A percentile compares a stretch with the other conserved stretches of the same genome.
Conservation (phyloP, 2,113 vertebrate species). For the Hippoglossus stenolepis region DNA sequence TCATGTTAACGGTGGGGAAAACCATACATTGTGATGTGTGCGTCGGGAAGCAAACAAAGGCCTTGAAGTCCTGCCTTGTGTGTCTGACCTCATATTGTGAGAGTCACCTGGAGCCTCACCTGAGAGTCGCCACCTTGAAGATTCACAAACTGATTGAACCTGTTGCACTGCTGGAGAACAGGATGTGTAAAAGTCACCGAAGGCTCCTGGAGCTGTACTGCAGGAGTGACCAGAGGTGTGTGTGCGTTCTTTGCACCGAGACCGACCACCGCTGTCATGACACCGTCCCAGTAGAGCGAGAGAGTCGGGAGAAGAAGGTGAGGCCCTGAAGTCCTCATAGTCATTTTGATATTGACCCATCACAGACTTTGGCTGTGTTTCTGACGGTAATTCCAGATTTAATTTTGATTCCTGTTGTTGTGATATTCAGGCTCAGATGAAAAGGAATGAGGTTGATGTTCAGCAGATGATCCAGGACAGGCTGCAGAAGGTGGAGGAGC, state of each 20-base stretch:
- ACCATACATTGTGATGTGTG: slow-evolving; percentile 81
- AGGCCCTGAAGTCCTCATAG: not conserved
- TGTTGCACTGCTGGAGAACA: slow-evolving; percentile 68
- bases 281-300: slow-evolving; percentile 76
- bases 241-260: slow-evolving; percentile 81
- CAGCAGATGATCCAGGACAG: slow-evolving; percentile 80
- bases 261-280: slow-evolving; percentile 74
- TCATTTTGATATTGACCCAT: not conserved
- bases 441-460: slow-evolving; percentile 62
- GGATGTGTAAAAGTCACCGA: slow-evolving; percentile 78
- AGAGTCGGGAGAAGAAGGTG: slow-evolving; percentile 80
- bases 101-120: slow-evolving; percentile 77
- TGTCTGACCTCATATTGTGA: slow-evolving; percentile 85
- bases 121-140: slow-evolving; percentile 62
- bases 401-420: not conserved
- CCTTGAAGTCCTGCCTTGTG: slow-evolving; percentile 81
- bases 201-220: slow-evolving; percentile 83
- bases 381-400: not conserved
- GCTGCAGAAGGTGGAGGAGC: slow-evolving; percentile 77
- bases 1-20: not conserved
- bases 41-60: slow-evolving; percentile 57
- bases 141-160: slow-evolving; percentile 80
- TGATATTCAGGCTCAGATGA: slow-evolving; percentile 68
- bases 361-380: not conserved
- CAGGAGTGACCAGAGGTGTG: slow-evolving; percentile 77